Base-by-base conservation (phyloP, 2,888 invertebrate species). In the Corythucha ciliata region DNA sequence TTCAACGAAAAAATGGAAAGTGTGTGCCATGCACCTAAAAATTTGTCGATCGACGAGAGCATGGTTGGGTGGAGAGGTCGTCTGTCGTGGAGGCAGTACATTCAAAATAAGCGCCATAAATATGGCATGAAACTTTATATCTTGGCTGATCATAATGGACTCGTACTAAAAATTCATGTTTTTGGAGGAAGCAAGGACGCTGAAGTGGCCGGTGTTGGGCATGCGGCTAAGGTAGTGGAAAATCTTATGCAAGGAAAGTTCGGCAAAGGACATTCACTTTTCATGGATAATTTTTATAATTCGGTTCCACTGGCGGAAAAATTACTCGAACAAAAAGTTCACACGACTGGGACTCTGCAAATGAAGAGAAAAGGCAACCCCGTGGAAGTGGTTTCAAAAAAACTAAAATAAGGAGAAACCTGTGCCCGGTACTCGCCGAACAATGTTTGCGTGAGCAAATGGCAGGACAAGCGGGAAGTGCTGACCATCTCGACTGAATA, bases 61-160 rank as follows among this genome's bases (percentile, higher is more conserved):
- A 63, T 66, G 63, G 61, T 66, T 0, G 49, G 66, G 33, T 67
- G 64, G 63, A 60, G 65, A 18, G 66, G 66, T 4, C 58, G 64
- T 8, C 47, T 66, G 21, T 56, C 41, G 37, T 62, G 64, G 49
- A 44, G 64, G 6, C 66, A 68, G 55, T 64, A 63, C 32, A 64
- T 66, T 10, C 60, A 64, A 56, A 62, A 62, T 27, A 67, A 67
- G 57, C 41, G 60, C 1, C 64, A 66, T 33, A 67, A 65, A 55
- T 63, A 66, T 57, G 66, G 66, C 1, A 60, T 66, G 1, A 66
- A 66, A 56, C 32, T 68, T 0, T 66, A 69, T 52, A 59, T 64
- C 14, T 56, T 68, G 2, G 60, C 63, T 8, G 63, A 66, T 47
- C 63, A 65, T 21, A 61, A 63, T 57, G 67, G 67, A 20, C 47